phyloP scores from a whole-genome alignment of 2,888 invertebrate genomes.

The Celastrina argiolus region DNA sequence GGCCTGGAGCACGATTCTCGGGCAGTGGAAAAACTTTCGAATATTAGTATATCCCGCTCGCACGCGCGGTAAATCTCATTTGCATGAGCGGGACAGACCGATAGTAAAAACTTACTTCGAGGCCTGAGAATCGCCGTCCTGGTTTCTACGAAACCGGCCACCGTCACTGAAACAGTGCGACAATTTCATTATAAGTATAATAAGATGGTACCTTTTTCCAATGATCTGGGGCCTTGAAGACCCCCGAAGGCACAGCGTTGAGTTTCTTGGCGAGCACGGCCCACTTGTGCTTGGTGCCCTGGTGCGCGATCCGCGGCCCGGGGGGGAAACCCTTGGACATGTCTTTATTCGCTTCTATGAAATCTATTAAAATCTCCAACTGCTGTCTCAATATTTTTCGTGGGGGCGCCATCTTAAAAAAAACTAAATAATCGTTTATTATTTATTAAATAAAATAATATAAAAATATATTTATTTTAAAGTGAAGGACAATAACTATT shows the following conservation, averaged over 20 bases:
- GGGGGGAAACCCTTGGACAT: constrained; percentile 53
- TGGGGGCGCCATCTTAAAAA: constrained; percentile 62
- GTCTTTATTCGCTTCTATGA: constrained; percentile 57
- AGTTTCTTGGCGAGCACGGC: constrained; percentile 54
- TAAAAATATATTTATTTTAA: too few relatives aligned
- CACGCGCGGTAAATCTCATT: too few relatives aligned
- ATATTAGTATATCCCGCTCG: too few relatives aligned
- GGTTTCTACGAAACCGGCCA: too few relatives aligned
- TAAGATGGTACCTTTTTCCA: constrained; percentile 62
- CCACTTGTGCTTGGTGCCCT: constrained; percentile 58
- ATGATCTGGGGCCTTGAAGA: constrained; percentile 55
- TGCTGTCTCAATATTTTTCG: constrained; percentile 57
- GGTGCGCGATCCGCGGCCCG: constrained; percentile 50
- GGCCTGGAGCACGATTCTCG: too few relatives aligned
- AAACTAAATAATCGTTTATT: not conserved
- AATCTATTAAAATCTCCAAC: constrained; percentile 58
- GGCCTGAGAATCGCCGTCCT: too few relatives aligned
- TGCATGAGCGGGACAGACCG: too few relatives aligned
- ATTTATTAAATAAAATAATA: not conserved
- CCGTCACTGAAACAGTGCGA: too few relatives aligned
- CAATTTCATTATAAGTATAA: not conserved
- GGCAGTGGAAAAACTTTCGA: too few relatives aligned
- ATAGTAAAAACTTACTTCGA: too few relatives aligned
- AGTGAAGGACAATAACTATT: too few relatives aligned
- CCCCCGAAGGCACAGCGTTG: constrained; percentile 55